A percentile compares a stretch with the other conserved stretches of the same genome.
These are phyloP conservation scores for Drosophila anomelani DNA, from an alignment of 2,888 invertebrate species.

Conservation along the genomic window DNA sequence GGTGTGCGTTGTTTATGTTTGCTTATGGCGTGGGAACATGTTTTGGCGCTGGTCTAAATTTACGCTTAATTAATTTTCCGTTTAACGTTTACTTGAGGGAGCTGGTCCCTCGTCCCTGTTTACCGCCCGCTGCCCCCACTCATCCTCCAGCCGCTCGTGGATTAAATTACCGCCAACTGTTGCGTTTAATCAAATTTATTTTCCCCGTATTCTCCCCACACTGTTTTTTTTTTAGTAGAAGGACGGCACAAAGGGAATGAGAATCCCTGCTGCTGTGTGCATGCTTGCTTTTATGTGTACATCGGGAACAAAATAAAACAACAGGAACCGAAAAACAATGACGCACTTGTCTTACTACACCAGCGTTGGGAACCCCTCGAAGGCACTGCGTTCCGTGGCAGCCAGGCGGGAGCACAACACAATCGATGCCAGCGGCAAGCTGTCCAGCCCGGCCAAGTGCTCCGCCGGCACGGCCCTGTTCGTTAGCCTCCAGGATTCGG, in stretches of 20 bases:
- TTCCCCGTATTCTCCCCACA: constrained; percentile 6
- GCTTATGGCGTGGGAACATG: constrained; percentile 67
- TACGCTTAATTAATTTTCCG: constrained; percentile 69
- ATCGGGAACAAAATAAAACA: constrained; percentile 31
- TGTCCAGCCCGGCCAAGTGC: too few species aligned
- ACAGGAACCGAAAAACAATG: constrained; percentile 59
- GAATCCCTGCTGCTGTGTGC: constrained; percentile 7
- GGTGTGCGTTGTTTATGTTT: constrained; percentile 51
- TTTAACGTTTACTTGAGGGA: constrained; percentile 66
- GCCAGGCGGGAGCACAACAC: too few species aligned
- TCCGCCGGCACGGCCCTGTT: too few species aligned
- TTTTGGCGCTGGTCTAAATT: constrained; percentile 59
- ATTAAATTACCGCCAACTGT: constrained; percentile 71
- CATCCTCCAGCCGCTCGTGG: constrained; percentile 38
- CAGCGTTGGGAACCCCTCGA: too few species aligned
- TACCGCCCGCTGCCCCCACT: background rate
- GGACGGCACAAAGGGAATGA: constrained; percentile 27
- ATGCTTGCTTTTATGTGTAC: constrained; percentile 18
- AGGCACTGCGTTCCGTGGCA: too few species aligned
- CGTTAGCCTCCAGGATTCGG: too few species aligned
- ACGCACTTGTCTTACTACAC: constrained; percentile 64
- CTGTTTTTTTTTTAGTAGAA: constrained; percentile 38
- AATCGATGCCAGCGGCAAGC: too few species aligned
- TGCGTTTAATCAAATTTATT: constrained; percentile 66
- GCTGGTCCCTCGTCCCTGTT: constrained; percentile 4